Evolutionary conservation across 2,113 vertebrate species (phyloP).

Genomic region (Apaloderma vittatum): DNA sequence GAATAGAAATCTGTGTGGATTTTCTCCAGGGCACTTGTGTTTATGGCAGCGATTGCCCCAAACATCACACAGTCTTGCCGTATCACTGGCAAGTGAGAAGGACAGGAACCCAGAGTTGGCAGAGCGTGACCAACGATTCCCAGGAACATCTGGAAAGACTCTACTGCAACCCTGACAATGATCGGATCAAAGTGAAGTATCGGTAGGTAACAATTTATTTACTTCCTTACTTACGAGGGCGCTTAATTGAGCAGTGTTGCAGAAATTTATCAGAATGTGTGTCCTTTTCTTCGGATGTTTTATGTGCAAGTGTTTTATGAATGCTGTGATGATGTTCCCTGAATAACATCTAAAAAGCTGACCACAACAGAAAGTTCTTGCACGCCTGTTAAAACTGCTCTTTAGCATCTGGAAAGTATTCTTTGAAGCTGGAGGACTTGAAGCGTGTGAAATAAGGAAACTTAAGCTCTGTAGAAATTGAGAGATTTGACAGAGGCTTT

Average conservation of each 20-base stretch:
- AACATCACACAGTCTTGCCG: slow-evolving; percentile 94
- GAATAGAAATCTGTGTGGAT: slow-evolving; percentile 93
- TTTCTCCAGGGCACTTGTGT: slow-evolving; percentile 93
- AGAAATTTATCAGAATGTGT: neutral
- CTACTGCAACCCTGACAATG: slow-evolving; percentile 98
- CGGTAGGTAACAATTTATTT: slow-evolving; percentile 84
- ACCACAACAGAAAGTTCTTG: neutral
- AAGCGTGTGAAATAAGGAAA: neutral
- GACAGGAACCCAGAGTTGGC: slow-evolving; percentile 88
- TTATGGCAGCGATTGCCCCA: slow-evolving; percentile 93
- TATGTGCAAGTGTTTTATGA: neutral
- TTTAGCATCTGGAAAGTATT: neutral
- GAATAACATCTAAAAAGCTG: neutral
- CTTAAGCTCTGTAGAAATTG: neutral
- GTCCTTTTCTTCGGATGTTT: neutral
- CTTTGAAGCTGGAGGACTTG: neutral
- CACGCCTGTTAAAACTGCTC: neutral
- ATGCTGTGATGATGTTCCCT: neutral
- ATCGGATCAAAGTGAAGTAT: slow-evolving; percentile 92
- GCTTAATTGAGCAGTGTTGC: neutral
- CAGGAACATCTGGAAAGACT: slow-evolving; percentile 99
- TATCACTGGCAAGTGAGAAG: slow-evolving; percentile 97
- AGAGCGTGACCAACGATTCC: slow-evolving; percentile 93
- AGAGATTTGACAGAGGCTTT: neutral
- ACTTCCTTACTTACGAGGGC: neutral